These are phyloP conservation scores for Phoxinus phoxinus DNA, from an alignment of 2,113 vertebrate genomes.

Conservation along the genomic window DNA sequence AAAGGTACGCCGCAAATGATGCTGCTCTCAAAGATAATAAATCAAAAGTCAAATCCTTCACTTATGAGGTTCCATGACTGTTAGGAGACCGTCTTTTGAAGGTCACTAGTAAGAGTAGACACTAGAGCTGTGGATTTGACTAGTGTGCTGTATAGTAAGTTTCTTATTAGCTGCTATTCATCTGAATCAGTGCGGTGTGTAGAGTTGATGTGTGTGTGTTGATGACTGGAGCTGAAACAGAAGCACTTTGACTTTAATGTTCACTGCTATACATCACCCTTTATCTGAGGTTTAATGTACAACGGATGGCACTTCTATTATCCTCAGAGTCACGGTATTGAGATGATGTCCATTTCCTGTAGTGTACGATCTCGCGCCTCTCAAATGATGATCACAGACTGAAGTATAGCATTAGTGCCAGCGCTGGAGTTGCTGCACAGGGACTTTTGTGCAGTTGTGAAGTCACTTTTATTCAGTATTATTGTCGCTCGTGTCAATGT, in stretches of 20 bases:
- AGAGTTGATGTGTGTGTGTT: constrained; percentile 29
- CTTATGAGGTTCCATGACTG: not conserved
- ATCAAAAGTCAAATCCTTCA: not conserved
- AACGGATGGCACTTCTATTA: not conserved
- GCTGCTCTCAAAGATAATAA: not conserved
- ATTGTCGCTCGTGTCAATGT: not conserved
- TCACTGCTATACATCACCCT: not conserved
- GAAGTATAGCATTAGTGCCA: constrained; percentile 8
- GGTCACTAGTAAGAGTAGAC: not conserved
- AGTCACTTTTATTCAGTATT: constrained; percentile 3
- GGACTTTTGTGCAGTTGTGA: not conserved
- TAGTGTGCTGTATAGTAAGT: not conserved
- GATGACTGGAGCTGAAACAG: constrained; percentile 37
- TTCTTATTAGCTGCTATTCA: constrained; percentile 47
- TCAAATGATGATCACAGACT: not conserved
- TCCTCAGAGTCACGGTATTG: not conserved
- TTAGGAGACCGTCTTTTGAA: not conserved
- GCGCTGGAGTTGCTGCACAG: not conserved
- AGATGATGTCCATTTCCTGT: not conserved
- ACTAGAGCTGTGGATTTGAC: not conserved
- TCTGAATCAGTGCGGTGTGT: not conserved
- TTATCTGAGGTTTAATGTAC: constrained; percentile 9
- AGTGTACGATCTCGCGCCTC: not conserved
- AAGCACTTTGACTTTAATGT: constrained; percentile 59
- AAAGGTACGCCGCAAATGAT: not conserved